A percentile compares a stretch with the other conserved stretches of the same genome.
These are phyloP conservation scores for Pogonocherus hispidulus DNA, from an alignment of 2,888 invertebrate genomes.

Conservation along the genomic window DNA sequence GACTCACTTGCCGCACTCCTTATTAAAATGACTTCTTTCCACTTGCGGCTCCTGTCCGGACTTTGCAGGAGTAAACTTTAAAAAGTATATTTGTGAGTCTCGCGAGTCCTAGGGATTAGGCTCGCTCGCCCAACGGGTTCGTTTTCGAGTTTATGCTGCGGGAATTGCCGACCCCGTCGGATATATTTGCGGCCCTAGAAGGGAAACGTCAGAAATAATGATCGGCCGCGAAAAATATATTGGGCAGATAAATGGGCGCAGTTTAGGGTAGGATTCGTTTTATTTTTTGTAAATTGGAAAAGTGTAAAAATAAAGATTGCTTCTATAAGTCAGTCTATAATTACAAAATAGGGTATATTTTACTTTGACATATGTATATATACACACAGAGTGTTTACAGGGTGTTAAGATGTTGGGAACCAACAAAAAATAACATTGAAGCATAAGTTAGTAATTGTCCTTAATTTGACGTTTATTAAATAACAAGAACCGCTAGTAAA, in stretches of 20 bases:
- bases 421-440: no score
- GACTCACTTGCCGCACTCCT: slow-evolving; percentile 18
- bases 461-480: no score
- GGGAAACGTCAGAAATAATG: slow-evolving; percentile 37
- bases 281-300: no score
- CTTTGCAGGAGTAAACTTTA: slow-evolving; percentile 28
- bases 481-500: no score
- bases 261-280: no score
- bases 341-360: no score
- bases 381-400: no score
- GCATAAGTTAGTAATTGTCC: no score
- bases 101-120: slow-evolving; percentile 23
- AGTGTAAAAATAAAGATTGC: no score
- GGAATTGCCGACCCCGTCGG: slow-evolving; percentile 27
- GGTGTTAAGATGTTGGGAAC: no score
- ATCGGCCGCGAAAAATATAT: slow-evolving; percentile 28
- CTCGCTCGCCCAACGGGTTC: slow-evolving; percentile 10
- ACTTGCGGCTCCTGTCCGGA: slow-evolving; percentile 15
- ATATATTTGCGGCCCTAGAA: slow-evolving; percentile 14
- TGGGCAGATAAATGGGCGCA: slow-evolving; percentile 25
- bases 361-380: no score
- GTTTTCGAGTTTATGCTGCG: slow-evolving; percentile 20
- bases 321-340: no score
- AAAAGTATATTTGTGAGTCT: slow-evolving; percentile 33
- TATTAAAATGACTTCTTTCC: slow-evolving; percentile 35